Evolutionary conservation across 2,797 vertebrate genomes (phyloP).

Genomic region (Tauraco hartlaubi): DNA sequence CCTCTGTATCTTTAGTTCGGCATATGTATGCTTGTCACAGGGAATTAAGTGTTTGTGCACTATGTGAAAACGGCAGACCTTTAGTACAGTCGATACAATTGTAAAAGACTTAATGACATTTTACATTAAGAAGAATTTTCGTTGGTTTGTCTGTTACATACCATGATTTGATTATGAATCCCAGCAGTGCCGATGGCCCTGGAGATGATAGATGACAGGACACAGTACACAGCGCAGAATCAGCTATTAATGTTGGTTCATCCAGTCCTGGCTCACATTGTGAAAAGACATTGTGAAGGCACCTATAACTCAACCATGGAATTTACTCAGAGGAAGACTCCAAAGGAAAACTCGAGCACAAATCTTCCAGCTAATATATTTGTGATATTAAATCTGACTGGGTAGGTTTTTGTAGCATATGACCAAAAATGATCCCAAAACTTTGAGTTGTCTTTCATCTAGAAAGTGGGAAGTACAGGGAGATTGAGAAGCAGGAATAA

Average conservation of each 20-base stretch:
- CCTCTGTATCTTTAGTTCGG: background rate
- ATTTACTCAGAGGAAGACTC: background rate
- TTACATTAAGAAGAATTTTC: conserved; percentile 12
- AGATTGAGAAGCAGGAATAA: background rate
- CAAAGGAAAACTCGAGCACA: background rate
- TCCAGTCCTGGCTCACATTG: background rate
- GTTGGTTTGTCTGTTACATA: background rate
- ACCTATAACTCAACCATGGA: background rate
- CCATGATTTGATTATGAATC: background rate
- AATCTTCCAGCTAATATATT: background rate
- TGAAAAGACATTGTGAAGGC: background rate
- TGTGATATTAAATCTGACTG: fast-evolving
- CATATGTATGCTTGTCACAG: background rate
- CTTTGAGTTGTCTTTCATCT: background rate
- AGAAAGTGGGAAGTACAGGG: background rate
- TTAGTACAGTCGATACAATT: background rate
- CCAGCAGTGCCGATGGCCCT: background rate
- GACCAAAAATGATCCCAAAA: background rate
- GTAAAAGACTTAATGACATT: background rate
- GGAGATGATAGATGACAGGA: background rate
- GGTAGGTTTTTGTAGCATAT: background rate
- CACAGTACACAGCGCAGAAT: background rate
- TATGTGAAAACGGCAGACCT: background rate
- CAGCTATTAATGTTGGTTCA: background rate
- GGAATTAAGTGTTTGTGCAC: background rate